Evolutionary conservation across 2,888 invertebrate species (phyloP), one percentile per base, ranked within the genome.

Genomic region (Pristionchus japonicus): DNA sequence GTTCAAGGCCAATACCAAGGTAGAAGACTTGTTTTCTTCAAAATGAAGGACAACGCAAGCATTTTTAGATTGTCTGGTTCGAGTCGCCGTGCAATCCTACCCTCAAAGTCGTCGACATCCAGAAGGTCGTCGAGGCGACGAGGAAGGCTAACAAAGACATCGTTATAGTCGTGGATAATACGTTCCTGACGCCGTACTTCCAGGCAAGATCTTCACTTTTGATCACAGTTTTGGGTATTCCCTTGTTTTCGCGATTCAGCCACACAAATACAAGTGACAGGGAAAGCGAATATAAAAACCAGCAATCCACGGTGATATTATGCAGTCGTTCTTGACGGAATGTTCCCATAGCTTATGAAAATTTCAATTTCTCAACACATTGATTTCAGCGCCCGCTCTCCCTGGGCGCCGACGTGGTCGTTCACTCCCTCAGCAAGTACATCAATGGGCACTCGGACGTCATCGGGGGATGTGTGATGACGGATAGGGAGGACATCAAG

Each of bases 361-460:
- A n/a, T n/a, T n/a, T n/a, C n/a, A n/a, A n/a, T n/a, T n/a, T n/a
- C n/a, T n/a, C n/a, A n/a, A n/a, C n/a, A n/a, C n/a, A n/a, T n/a
- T n/a, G n/a, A n/a, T n/a, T n/a, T 80, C 94, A 98, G 96, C 96
- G 96, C 89, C 98, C 98, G 0, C 95, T 98, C 87, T 96, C 96
- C 34, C 95, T 97, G 57, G 98, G 98, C 0, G 98, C 97, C 0
- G 98, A 99, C 95, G 95, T 98, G 87, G 97, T 96, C 2, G 95
- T 97, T 92, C 98, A 98, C 95, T 98, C 98, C 0, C 94, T 98
- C 86, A 97, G 98, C 0, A 98, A 99, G 95, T 99, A 98, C 94
- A 97, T 98, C 96, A 99, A 98, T 95, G 98, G 98, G 0, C 98
- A 99, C 95, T 96, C 97, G 0, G 98, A 98, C 95, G 97, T 97